Base-by-base conservation (phyloP, 2,888 invertebrate species). In the Gastracanthus pulcherrimus region DNA sequence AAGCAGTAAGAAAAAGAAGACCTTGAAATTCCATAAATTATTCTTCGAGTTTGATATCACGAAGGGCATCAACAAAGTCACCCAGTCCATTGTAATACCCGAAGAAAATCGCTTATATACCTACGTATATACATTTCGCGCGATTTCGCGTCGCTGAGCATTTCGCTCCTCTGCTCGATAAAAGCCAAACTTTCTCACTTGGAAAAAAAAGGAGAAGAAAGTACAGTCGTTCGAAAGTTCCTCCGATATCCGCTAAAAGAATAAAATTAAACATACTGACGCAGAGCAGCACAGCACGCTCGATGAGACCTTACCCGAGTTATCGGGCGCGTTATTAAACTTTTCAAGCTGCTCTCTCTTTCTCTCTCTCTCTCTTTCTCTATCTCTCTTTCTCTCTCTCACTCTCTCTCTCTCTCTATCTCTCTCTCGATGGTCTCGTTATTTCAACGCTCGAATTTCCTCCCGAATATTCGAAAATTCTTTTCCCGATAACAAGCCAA, bases 401-500 rank as follows among this genome's bases (percentile, higher is more conserved):
- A 45, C 45, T 11, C 13, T 45, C n/a, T 13, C 9, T 45, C 13
- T 45, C n/a, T 45, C 9, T 36, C 3, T 11, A 19, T n/a, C 34
- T 55, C 31, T 64, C n/a, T 34, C 64, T 64, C 45, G 66, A 66
- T 9, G 41, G 4, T 38, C 60, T 76, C 66, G 76, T 76, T 76
- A 81, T 66, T 66, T 66, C 64, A 31, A 19, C 13, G 45, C 58
- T 66, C 41, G 78, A 75, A 55, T 48, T 72, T 62, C 13, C 41
- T 26, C 23, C 16, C n/a, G 74, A 75, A 58, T 58, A 71, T 76
- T 81, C 23, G 45, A 72, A 72, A 72, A 81, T 76, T 81, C 71
- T 58, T 76, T 19, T 13, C n/a, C 23, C 67, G 72, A 67, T 81
- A 77, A 81, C 72, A 67, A 81, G 76, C 26, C 74, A 69, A 77